A percentile compares a stretch with the other conserved stretches of the same genome.
Evolutionary conservation across 1,140 invertebrate genomes (phyloP).

Genomic region (Drosophila grimshawi): DNA sequence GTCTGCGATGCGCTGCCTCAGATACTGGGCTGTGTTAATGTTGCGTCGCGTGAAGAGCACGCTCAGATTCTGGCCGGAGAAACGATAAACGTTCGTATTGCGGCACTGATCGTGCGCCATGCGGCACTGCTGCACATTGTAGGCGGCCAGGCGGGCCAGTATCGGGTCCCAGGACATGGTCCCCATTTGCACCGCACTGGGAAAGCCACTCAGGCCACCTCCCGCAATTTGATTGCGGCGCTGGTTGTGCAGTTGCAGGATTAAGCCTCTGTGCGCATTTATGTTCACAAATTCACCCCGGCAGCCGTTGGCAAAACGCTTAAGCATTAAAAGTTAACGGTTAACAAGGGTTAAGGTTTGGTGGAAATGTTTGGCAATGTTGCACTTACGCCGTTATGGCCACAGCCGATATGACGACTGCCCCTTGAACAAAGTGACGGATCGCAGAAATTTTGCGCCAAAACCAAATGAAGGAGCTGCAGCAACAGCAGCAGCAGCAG

Average conservation of each 20-base stretch:
- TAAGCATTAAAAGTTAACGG: neutral
- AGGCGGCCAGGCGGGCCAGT: conserved; percentile 62
- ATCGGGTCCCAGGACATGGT: conserved; percentile 64
- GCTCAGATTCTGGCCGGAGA: conserved; percentile 69
- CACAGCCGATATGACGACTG: conserved; percentile 59
- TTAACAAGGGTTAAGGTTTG: neutral
- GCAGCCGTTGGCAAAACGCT: conserved; percentile 67
- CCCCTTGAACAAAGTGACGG: conserved; percentile 53
- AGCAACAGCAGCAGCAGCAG: neutral
- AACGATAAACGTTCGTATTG: conserved; percentile 70
- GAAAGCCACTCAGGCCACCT: conserved; percentile 57
- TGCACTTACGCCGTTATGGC: conserved; percentile 66
- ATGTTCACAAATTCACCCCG: conserved; percentile 58
- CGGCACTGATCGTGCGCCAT: conserved; percentile 76
- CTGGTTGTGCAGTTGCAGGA: conserved; percentile 66
- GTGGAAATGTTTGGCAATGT: neutral
- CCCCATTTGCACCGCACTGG: conserved; percentile 65
- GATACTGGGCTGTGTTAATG: conserved; percentile 31
- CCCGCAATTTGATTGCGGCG: conserved; percentile 63
- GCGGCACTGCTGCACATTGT: conserved; percentile 68
- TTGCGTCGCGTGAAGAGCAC: conserved; percentile 52
- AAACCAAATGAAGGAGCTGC: neutral
- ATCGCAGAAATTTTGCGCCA: conserved; percentile 67
- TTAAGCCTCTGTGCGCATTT: conserved; percentile 44
- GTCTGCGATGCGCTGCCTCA: conserved; percentile 53